Base-by-base conservation (phyloP, 2,113 vertebrate genomes). In the Danionella cerebrum region DNA sequence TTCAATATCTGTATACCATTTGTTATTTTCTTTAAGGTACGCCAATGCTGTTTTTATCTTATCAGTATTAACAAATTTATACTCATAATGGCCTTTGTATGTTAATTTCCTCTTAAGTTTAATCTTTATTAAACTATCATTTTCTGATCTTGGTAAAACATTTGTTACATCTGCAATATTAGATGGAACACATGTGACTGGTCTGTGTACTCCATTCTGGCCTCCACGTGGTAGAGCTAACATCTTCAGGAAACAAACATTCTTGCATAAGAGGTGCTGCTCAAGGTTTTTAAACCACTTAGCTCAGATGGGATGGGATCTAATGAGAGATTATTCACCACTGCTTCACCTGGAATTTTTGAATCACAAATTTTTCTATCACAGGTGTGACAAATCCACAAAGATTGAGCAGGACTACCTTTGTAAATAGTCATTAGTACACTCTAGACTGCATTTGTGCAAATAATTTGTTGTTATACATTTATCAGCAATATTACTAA, bases 211-310 rank as follows among this genome's bases (percentile, higher is more conserved):
- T 16, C 50, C 59, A 9, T 24, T 25, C 19, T 71, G 69, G 3
- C 7, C 7, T 31, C 36, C 51, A 8, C 38, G 11, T 5, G 58
- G 68, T 1, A 64, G 19, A 12, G 25, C 36, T 0, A 65, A 10
- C 25, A 71, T 4, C 19, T 71, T 71, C 59, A 64, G 22, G 4
- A 71, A 71, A 16, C 27, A 31, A 42, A 72, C 68, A n/a, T 72
- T 25, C 4, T 11, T 52, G 64, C 12, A 72, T 51, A 2, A 72
- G 22, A 51, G 67, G 65, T 13, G 51, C 39, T n/a, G 67, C 70
- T n/a, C 16, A 72, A 21, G 6, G 64, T 59, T 7, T 72, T 72
- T 1, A 60, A 13, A 60, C 65, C 58, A 29, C 59, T 39, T 6
- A 72, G 42, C 14, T 72, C 19, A 6, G 1, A 3, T 16, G 70